Base-by-base conservation (phyloP, 2,888 invertebrate genomes). In the Philereme transversata region DNA sequence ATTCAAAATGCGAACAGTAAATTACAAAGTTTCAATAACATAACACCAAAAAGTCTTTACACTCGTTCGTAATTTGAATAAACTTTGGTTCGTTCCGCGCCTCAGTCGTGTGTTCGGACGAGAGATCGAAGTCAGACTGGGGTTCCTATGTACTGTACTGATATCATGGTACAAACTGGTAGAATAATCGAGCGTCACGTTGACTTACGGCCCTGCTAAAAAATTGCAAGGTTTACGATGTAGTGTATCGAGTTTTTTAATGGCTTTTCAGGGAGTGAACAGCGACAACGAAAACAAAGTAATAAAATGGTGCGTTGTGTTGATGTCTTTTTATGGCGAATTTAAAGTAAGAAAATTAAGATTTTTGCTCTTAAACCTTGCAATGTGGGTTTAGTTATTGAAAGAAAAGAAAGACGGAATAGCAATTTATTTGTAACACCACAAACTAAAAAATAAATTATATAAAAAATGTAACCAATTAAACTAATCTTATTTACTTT, bases 61-160 rank as follows among this genome's bases (percentile, higher is more conserved):
- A 51, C 51, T 44, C 61, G 58, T 64, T 66, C 62, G 64, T 57
- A 50, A 63, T 57, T 64, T 51, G 67, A 66, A 62, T 69, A 57
- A 69, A 63, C 60, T 65, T 63, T 38, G 53, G 59, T 60, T 48
- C 61, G 60, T 64, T 43, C 38, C 51, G 51, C 59, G 53, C 41
- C 36, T 36, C 64, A 47, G 65, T 49, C 78, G 78, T 74, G 73
- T 73, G 64, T 34, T 67, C 76, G 68, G 71, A 68, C 64, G 72
- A 68, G 64, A 70, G 77, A 69, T 72, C 73, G 60, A 57, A 62
- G 68, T 72, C 67, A 72, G 74, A 78, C 78, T 78, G 78, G 62
- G 52, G 57, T 54, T 22, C 7, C 8, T 8, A 8, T 8, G 6
- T 6, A 40, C 4, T 5, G 22, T 5, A 10, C 62, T 60, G 65